Conservation (phyloP, 2,797 vertebrate genomes). For the Danio kyathit region DNA sequence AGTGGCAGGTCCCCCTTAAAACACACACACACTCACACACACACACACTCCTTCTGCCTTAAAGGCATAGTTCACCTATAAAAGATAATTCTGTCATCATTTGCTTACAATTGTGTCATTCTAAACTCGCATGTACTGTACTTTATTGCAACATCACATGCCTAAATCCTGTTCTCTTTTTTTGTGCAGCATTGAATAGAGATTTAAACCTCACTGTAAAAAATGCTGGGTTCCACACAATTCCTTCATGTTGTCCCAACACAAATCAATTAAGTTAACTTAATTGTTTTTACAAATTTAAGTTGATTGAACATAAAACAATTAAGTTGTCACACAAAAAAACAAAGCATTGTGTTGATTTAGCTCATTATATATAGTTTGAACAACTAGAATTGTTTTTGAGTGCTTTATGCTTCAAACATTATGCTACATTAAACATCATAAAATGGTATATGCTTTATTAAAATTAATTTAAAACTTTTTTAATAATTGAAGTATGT, state of each 20-base stretch:
- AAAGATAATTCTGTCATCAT: not conserved
- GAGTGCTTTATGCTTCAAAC: not conserved
- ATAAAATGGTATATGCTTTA: not conserved
- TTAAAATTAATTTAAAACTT: not conserved
- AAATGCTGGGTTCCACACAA: too few species aligned
- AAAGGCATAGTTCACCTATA: not conserved
- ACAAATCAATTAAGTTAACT: too few species aligned
- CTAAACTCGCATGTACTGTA: not conserved
- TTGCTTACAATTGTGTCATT: not conserved
- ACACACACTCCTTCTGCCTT: slow-evolving; percentile 32
- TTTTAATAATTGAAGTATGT: not conserved
- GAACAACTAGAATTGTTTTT: too few species aligned
- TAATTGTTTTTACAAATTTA: too few species aligned
- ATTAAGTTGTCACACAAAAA: too few species aligned
- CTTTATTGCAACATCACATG: too few species aligned
- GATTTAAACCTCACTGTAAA: not conserved
- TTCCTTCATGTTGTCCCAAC: too few species aligned
- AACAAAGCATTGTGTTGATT: too few species aligned
- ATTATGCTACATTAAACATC: not conserved
- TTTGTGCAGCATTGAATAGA: not conserved
- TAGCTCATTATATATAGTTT: too few species aligned
- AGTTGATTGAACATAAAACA: too few species aligned
- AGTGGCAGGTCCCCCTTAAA: slow-evolving; percentile 35
- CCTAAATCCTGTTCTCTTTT: not conserved
- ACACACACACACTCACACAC: not conserved